phyloP scores from a whole-genome alignment of 2,888 invertebrate genomes.

The Hirtodrosophila duncani region DNA sequence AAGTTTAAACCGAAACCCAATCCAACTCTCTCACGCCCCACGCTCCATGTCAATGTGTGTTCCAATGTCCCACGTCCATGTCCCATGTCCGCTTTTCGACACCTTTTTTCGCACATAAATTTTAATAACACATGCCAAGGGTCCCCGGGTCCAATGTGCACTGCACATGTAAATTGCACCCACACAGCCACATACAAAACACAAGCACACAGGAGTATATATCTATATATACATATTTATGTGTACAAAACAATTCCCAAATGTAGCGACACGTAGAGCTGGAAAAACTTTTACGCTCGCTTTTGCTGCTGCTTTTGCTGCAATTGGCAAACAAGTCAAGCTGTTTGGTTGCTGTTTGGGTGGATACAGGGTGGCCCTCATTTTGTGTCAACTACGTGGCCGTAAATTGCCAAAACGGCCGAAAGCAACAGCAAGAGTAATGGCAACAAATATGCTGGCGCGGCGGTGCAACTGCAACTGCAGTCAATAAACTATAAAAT shows the following conservation, averaged over 20 bases:
- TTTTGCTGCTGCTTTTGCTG: conserved; percentile 34
- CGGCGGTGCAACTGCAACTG: conserved; percentile 4
- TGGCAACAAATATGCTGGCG: conserved; percentile 4
- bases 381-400: conserved; percentile 60
- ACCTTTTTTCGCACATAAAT: conserved; percentile 65
- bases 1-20: too few species aligned
- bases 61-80: conserved; percentile 26
- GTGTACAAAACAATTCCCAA: conserved; percentile 62
- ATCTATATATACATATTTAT: conserved; percentile 23
- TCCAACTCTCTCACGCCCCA: not conserved
- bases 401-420: conserved; percentile 47
- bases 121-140: conserved; percentile 64
- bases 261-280: conserved; percentile 54
- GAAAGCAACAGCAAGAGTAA: conserved; percentile 10
- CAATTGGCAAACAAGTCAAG: conserved; percentile 68
- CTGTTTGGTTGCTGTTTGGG: conserved; percentile 46
- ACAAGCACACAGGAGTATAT: conserved; percentile 30
- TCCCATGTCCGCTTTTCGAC: conserved; percentile 49
- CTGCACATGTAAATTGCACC: conserved; percentile 50
- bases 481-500: conserved; percentile 71
- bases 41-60: too few species aligned
- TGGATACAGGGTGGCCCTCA: conserved; percentile 37
- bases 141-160: conserved; percentile 1
- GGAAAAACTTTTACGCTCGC: conserved; percentile 35
- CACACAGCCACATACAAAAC: conserved; percentile 25